Percentiles rank a stretch among this genome's conserved stretches.
These are phyloP conservation scores for Lagopus muta DNA, from an alignment of 2,113 vertebrate genomes.

Conservation along the genomic window DNA sequence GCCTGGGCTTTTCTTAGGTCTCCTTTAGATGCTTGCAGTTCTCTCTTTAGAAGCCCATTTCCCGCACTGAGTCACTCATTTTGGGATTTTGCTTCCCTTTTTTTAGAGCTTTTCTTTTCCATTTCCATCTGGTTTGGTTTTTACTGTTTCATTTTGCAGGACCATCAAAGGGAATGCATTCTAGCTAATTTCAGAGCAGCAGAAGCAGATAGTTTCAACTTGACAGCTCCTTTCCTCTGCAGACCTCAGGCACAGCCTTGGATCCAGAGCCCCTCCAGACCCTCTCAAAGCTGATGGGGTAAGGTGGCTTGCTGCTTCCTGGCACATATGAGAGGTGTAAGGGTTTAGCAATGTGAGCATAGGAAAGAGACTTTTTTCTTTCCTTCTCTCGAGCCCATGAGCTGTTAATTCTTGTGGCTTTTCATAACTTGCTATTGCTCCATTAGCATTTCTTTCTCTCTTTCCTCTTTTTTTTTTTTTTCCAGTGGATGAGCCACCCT, in stretches of 20 bases:
- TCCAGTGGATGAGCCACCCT: conserved; percentile 42
- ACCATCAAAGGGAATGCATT: conserved; percentile 60
- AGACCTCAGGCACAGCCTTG: conserved; percentile 36
- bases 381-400: background rate
- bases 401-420: conserved; percentile 63
- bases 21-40: conserved; percentile 32
- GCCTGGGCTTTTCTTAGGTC: conserved; percentile 58
- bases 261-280: background rate
- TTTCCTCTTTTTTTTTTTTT: background rate
- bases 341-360: background rate
- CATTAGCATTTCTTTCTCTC: background rate
- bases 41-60: conserved; percentile 39
- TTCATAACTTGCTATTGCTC: conserved; percentile 61
- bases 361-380: background rate
- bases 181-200: conserved; percentile 40
- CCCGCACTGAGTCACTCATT: conserved; percentile 32
- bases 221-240: conserved; percentile 25
- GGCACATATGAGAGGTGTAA: background rate
- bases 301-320: background rate
- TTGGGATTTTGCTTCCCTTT: conserved; percentile 48
- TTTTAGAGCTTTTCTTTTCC: conserved; percentile 47
- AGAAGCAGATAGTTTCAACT: conserved; percentile 53
- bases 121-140: conserved; percentile 57
- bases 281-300: background rate
- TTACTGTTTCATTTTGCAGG: conserved; percentile 51